Evolutionary conservation across 2,888 invertebrate genomes (phyloP).

Genomic region (Caenorhabditis panamensis): DNA sequence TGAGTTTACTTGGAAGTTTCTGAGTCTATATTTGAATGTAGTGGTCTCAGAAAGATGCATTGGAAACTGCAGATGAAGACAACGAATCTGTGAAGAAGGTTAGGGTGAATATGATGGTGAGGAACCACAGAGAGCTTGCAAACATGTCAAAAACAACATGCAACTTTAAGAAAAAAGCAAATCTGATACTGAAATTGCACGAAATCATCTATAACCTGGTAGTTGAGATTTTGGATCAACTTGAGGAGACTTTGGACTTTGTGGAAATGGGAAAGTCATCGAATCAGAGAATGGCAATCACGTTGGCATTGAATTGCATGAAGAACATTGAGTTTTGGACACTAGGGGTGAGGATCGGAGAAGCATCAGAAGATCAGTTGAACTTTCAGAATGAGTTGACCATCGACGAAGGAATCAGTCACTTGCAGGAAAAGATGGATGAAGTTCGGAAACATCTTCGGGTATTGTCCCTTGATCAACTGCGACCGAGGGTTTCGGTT

Average conservation of each 20-base stretch:
- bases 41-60: conserved; percentile 24
- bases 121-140: not conserved
- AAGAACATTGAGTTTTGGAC: not conserved
- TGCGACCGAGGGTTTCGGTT: not conserved
- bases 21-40: not conserved
- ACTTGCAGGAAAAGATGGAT: not conserved
- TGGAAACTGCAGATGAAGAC: not conserved
- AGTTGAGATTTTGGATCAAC: not conserved
- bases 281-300: not conserved
- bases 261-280: not conserved
- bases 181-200: not conserved
- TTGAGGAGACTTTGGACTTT: not conserved
- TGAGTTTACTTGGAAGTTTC: conserved; percentile 7
- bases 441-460: not conserved
- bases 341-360: not conserved
- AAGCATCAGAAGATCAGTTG: not conserved
- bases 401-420: not conserved
- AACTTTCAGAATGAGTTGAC: not conserved
- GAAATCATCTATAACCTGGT: not conserved
- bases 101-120: not conserved
- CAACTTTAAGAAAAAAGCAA: not conserved
- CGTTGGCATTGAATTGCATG: not conserved
- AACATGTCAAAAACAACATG: too few species aligned
- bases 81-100: not conserved
- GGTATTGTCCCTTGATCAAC: not conserved